Evolutionary conservation across 2,113 vertebrate genomes (phyloP).

Genomic region (Callocephalon fimbriatum): DNA sequence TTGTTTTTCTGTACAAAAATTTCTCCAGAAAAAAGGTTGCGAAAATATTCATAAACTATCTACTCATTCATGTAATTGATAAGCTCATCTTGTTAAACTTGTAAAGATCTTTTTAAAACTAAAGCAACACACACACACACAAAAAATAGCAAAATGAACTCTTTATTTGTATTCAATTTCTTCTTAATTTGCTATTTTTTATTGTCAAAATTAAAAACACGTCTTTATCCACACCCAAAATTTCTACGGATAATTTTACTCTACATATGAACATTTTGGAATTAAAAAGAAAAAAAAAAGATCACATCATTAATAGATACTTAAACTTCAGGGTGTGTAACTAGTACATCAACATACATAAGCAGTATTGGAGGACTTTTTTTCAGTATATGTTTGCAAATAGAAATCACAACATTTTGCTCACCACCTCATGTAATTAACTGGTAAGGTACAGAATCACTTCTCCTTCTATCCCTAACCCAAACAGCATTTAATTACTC

Average conservation of each 20-base stretch:
- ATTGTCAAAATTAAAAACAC: background rate
- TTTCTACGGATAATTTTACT: background rate
- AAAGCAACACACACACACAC: fast-evolving
- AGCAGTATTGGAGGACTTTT: background rate
- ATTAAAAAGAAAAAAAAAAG: background rate
- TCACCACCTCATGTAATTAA: background rate
- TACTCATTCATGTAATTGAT: fast-evolving
- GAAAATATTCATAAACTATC: background rate
- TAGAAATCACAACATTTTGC: background rate
- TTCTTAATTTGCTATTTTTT: background rate
- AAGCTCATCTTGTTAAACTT: background rate
- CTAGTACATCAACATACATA: background rate
- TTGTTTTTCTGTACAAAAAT: background rate
- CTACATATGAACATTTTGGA: fast-evolving
- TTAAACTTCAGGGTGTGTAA: background rate
- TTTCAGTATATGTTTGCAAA: background rate
- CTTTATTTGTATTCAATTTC: background rate
- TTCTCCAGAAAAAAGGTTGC: fast-evolving
- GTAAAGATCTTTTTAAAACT: fast-evolving
- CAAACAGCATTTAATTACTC: background rate
- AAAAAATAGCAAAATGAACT: background rate
- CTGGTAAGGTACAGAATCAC: background rate
- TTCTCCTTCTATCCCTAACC: background rate
- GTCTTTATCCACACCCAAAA: fast-evolving
- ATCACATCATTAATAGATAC: fast-evolving